Evolutionary conservation across 2,113 vertebrate genomes (phyloP).

Genomic region (Engraulis encrasicolus): DNA sequence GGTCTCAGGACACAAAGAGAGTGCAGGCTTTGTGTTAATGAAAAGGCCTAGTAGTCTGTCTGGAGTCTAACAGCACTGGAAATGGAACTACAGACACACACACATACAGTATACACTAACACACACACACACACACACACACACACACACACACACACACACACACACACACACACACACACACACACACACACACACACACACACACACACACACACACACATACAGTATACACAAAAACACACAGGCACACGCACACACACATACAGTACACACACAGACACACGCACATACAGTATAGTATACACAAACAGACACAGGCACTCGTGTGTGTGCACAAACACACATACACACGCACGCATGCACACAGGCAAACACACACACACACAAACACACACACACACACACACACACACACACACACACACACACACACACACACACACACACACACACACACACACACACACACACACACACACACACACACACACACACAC

Average conservation of each 20-base stretch:
- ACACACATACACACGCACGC: too few species aligned
- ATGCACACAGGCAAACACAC: too few species aligned
- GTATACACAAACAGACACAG: neutral
- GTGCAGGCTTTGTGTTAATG: conserved; percentile 63
- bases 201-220: too few species aligned
- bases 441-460: too few species aligned
- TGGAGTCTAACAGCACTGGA: conserved; percentile 54
- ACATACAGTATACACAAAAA: neutral
- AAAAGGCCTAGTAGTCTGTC: conserved; percentile 70
- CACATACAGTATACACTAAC: neutral
- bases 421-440: neutral
- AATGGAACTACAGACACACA: neutral
- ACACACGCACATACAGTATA: too few species aligned
- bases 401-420: neutral
- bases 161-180: too few species aligned
- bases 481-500: too few species aligned
- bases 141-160: neutral
- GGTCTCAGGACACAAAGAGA: neutral
- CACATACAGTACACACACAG: neutral
- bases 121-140: neutral
- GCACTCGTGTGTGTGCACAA: too few species aligned
- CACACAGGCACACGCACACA: neutral
- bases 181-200: too few species aligned
- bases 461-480: too few species aligned
- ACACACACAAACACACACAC: neutral